Conservation (phyloP, 2,888 invertebrate genomes). For the Tinea semifulvella region DNA sequence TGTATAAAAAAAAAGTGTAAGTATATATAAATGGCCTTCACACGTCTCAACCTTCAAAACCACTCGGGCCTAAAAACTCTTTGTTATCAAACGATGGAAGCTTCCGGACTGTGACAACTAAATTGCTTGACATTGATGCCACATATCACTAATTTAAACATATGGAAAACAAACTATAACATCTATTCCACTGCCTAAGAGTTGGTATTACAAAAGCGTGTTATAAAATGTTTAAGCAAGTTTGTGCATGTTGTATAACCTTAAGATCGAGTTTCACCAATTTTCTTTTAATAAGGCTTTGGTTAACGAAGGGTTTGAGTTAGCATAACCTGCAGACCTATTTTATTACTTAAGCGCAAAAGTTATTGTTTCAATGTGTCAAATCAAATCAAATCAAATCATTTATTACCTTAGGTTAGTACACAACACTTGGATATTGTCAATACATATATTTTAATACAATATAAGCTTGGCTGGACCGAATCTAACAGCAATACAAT, state of each 20-base stretch:
- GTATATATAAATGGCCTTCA: conserved; percentile 6
- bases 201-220: background rate
- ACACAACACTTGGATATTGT: too few relatives aligned
- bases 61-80: conserved; percentile 6
- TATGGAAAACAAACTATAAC: conserved; percentile 1
- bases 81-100: conserved; percentile 19
- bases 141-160: background rate
- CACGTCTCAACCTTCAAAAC: conserved; percentile 1
- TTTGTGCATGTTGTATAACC: background rate
- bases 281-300: too few relatives aligned
- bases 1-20: too few relatives aligned
- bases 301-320: too few relatives aligned
- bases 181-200: background rate
- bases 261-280: conserved; percentile 30
- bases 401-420: too few relatives aligned
- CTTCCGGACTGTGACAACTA: conserved; percentile 31
- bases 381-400: too few relatives aligned
- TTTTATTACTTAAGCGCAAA: too few relatives aligned
- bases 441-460: too few relatives aligned
- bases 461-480: too few relatives aligned
- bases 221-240: background rate
- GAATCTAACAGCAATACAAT: too few relatives aligned
- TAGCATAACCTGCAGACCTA: too few relatives aligned
- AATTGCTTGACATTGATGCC: conserved; percentile 28
- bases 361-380: too few relatives aligned